Evolutionary conservation across 2,113 vertebrate species (phyloP).

Genomic region (Reinhardtius hippoglossoides): DNA sequence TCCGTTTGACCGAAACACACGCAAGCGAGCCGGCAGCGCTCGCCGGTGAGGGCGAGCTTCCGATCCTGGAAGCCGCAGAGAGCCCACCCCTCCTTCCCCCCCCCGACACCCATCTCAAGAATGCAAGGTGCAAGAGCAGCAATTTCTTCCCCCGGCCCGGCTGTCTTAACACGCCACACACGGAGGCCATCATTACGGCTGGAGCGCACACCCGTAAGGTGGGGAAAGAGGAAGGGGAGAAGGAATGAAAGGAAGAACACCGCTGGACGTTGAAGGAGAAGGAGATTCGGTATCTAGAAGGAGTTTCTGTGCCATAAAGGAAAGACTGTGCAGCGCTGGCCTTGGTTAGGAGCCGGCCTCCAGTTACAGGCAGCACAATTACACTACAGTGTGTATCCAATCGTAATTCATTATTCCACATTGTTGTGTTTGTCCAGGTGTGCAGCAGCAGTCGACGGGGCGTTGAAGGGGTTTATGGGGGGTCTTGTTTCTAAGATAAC

Average conservation of each 20-base stretch:
- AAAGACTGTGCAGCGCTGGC: neutral
- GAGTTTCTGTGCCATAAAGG: neutral
- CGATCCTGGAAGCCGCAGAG: conserved; percentile 34
- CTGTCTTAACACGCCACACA: conserved; percentile 71
- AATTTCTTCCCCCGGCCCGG: conserved; percentile 58
- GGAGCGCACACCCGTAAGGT: neutral
- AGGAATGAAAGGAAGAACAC: neutral
- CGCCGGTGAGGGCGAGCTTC: conserved; percentile 20
- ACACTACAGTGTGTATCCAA: neutral
- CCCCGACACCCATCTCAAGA: conserved; percentile 55
- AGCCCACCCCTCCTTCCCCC: conserved; percentile 6
- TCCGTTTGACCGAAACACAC: conserved; percentile 25
- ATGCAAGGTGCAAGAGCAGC: conserved; percentile 78
- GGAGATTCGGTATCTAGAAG: neutral
- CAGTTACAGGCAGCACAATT: neutral
- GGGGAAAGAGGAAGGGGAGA: neutral
- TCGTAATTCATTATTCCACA: conserved; percentile 41
- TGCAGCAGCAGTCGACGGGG: conserved; percentile 32
- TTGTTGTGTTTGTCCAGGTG: conserved; percentile 81
- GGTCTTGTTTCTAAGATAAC: conserved; percentile 82
- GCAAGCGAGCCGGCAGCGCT: conserved; percentile 7
- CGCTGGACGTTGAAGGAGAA: neutral
- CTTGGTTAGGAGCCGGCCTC: conserved; percentile 6
- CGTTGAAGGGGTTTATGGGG: conserved; percentile 52
- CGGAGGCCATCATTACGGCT: conserved; percentile 58